These are phyloP conservation scores for Periparus ater DNA, from an alignment of 2,797 vertebrate species.

Conservation along the genomic window DNA sequence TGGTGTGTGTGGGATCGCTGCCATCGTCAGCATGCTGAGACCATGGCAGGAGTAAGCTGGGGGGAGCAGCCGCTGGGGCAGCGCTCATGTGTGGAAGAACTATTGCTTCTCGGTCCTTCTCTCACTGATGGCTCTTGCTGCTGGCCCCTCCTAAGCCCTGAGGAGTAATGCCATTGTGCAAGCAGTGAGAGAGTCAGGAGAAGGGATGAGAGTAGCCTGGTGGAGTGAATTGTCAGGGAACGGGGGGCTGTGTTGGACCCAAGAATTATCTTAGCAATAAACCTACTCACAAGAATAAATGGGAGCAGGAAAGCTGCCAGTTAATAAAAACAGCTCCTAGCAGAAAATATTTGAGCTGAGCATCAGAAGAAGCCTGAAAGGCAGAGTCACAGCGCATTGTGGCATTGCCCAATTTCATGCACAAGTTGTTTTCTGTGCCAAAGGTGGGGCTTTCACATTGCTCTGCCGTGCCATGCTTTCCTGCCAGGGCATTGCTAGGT, in stretches of 20 bases:
- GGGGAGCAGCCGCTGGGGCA: background rate
- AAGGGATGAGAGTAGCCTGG: background rate
- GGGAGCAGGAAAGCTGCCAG: background rate
- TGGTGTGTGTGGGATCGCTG: background rate
- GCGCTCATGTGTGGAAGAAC: accelerated
- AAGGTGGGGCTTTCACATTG: background rate
- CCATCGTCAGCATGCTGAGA: background rate
- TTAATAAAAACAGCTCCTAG: background rate
- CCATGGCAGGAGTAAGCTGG: accelerated
- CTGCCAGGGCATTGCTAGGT: background rate
- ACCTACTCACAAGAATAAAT: background rate
- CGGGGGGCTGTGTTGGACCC: accelerated
- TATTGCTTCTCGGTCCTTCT: background rate
- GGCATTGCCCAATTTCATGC: background rate
- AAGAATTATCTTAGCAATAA: background rate
- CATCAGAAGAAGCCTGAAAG: background rate
- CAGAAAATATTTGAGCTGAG: background rate
- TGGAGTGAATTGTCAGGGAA: background rate
- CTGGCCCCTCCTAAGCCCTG: background rate
- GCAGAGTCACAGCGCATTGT: background rate
- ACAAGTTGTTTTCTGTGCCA: background rate
- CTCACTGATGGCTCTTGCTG: background rate
- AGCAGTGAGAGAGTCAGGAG: background rate
- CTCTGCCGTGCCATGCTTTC: accelerated
- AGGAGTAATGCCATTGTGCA: background rate